phyloP scores from a whole-genome alignment of 2,888 invertebrate genomes.

The Calliphora vomitoria region DNA sequence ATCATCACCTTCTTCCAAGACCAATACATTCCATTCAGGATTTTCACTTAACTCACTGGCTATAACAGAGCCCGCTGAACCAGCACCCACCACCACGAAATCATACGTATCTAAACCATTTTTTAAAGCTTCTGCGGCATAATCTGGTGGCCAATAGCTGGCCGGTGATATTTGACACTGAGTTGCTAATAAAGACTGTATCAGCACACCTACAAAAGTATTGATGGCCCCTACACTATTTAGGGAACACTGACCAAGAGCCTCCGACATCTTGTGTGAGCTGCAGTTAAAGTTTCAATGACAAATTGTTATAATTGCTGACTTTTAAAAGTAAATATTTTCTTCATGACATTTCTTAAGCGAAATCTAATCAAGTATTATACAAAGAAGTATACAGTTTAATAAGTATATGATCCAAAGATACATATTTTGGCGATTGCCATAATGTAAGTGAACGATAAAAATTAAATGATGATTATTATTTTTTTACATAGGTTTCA shows the following conservation, averaged over 20 bases:
- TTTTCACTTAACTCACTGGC: conserved; percentile 85
- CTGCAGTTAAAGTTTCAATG: no score
- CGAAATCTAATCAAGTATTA: no score
- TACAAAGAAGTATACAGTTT: no score
- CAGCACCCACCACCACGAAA: conserved; percentile 85
- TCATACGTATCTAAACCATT: conserved; percentile 82
- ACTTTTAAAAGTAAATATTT: no score
- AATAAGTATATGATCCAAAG: no score
- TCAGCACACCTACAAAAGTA: conserved; percentile 81
- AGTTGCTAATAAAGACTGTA: conserved; percentile 78
- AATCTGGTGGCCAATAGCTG: conserved; percentile 86
- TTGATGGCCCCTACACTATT: conserved; percentile 77
- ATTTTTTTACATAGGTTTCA: no score
- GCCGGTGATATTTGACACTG: conserved; percentile 86
- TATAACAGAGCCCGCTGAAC: conserved; percentile 85
- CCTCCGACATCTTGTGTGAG: no score
- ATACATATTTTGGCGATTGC: no score
- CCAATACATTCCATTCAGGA: conserved; percentile 84
- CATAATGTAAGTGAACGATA: no score
- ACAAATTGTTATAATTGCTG: no score
- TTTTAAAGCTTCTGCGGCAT: conserved; percentile 78
- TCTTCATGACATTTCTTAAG: no score
- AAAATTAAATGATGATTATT: no score
- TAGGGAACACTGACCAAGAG: conserved; percentile 72
- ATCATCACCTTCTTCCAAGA: conserved; percentile 86